These are phyloP conservation scores for Xiphophorus maculatus DNA, from an alignment of 2,113 vertebrate genomes.

Conservation along the genomic window DNA sequence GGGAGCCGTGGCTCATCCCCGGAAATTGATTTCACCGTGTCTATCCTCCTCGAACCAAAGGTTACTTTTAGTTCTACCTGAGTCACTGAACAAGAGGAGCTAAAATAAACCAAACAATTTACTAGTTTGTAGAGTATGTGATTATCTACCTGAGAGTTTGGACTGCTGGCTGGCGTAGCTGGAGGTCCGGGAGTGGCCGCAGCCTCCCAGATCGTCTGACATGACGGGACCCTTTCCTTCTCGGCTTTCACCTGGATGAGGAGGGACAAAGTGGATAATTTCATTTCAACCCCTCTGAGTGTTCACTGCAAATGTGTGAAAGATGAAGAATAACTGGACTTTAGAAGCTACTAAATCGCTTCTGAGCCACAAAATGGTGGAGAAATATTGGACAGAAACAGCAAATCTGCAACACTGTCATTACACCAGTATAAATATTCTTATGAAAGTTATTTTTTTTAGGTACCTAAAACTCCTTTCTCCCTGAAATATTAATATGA, in stretches of 20 bases:
- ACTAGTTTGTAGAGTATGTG: background rate
- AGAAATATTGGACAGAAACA: background rate
- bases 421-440: no score
- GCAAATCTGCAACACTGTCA: no score
- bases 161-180: constrained; percentile 98
- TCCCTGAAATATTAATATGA: no score
- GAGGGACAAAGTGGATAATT: constrained; percentile 14
- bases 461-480: no score
- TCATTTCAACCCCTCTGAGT: background rate
- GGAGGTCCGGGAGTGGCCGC: constrained; percentile 93
- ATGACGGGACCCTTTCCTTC: constrained; percentile 87
- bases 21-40: constrained; percentile 27
- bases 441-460: no score
- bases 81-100: background rate
- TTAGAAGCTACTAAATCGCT: background rate
- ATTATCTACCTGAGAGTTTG: constrained; percentile 90
- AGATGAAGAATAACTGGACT: background rate
- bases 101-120: background rate
- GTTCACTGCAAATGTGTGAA: constrained; percentile 9
- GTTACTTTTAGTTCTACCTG: constrained; percentile 4
- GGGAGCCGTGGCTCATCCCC: constrained; percentile 15
- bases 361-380: background rate
- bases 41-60: constrained; percentile 13
- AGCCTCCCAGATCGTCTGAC: constrained; percentile 89
- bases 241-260: constrained; percentile 80